These are phyloP conservation scores for Acanthis flammea DNA, from an alignment of 2,797 vertebrate genomes.

Conservation along the genomic window DNA sequence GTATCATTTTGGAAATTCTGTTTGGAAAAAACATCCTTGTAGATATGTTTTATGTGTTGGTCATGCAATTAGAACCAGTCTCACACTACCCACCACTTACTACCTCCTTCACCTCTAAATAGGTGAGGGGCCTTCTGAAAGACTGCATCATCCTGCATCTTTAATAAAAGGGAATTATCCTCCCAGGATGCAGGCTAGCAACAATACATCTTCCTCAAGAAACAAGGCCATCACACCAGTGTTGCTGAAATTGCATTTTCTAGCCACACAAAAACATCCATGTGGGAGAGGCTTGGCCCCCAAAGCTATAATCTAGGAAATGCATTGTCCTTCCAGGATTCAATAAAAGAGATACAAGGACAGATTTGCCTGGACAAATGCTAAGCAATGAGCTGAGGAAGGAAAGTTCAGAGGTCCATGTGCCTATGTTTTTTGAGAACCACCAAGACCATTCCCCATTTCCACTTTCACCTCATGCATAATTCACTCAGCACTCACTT, in stretches of 20 bases:
- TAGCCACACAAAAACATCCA: background rate
- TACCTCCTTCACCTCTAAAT: background rate
- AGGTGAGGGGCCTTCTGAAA: background rate
- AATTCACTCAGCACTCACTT: background rate
- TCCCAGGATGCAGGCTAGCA: background rate
- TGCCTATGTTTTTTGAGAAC: background rate
- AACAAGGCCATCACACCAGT: background rate
- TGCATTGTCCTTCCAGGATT: background rate
- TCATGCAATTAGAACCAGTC: background rate
- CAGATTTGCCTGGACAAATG: background rate
- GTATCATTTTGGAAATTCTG: background rate
- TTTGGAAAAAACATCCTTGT: background rate
- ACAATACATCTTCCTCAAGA: background rate
- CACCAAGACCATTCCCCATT: background rate
- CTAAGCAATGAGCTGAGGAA: background rate
- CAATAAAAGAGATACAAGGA: background rate
- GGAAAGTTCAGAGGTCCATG: background rate
- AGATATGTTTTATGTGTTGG: background rate
- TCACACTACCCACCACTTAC: background rate
- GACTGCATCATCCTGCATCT: background rate
- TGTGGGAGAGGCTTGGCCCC: background rate
- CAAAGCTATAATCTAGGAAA: constrained; percentile 15
- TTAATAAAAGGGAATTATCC: background rate
- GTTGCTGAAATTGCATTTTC: background rate
- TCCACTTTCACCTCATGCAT: background rate